Percentiles rank a stretch among this genome's conserved stretches.
Evolutionary conservation across 1,140 invertebrate species (phyloP).

Genomic region (Heliconius congener): DNA sequence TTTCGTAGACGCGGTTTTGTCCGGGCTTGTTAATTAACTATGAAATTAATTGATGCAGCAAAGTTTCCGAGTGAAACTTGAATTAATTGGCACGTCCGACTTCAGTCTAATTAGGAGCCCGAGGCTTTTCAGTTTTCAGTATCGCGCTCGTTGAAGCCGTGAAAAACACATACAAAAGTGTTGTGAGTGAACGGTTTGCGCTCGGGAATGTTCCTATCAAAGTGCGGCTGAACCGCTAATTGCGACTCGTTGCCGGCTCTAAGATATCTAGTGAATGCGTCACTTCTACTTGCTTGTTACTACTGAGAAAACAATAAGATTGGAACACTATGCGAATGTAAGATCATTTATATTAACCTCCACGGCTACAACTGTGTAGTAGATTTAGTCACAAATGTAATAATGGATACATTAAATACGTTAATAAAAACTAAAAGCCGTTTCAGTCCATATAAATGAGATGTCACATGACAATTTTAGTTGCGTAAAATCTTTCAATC

Average conservation of each 20-base stretch:
- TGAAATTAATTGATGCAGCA: slow-evolving; percentile 81
- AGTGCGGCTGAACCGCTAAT: slow-evolving; percentile 57
- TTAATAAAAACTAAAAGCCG: no score
- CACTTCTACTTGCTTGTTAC: slow-evolving; percentile 7
- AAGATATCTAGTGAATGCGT: slow-evolving; percentile 31
- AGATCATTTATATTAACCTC: background rate
- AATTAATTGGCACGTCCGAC: slow-evolving; percentile 81
- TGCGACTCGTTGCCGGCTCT: slow-evolving; percentile 46
- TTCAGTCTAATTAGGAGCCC: slow-evolving; percentile 80
- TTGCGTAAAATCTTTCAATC: no score
- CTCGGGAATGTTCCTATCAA: slow-evolving; percentile 63
- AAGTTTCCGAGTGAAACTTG: slow-evolving; percentile 80
- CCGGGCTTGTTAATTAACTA: slow-evolving; percentile 79
- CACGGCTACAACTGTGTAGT: background rate
- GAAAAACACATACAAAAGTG: slow-evolving; percentile 80
- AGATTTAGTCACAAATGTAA: background rate
- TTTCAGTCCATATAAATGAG: no score
- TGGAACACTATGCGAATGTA: background rate
- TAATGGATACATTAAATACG: no score
- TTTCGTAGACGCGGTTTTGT: slow-evolving; percentile 76
- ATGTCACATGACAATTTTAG: no score
- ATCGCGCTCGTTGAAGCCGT: slow-evolving; percentile 74
- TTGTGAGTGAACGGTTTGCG: slow-evolving; percentile 70
- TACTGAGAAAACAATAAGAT: slow-evolving; percentile 23
- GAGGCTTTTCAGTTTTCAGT: slow-evolving; percentile 71